Evolutionary conservation across 2,113 vertebrate species (phyloP).

Genomic region (sheep (Ovis aries)): DNA sequence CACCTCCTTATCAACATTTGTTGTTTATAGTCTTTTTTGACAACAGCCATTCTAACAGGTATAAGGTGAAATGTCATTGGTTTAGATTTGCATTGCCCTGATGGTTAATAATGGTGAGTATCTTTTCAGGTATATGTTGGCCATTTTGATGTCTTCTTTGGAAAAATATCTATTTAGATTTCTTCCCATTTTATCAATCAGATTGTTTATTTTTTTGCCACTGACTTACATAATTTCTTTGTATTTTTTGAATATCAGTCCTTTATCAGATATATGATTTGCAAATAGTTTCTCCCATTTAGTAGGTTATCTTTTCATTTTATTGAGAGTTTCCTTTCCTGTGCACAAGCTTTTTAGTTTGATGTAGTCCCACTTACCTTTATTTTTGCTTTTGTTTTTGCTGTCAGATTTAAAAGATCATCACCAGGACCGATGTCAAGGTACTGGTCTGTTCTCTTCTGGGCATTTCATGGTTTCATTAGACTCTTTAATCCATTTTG

Average conservation of each 20-base stretch:
- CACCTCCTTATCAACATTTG: not conserved
- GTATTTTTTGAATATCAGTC: not conserved
- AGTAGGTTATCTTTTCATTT: not conserved
- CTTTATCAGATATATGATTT: not conserved
- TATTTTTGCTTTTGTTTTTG: not conserved
- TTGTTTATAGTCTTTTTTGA: not conserved
- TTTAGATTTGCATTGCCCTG: not conserved
- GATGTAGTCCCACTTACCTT: not conserved
- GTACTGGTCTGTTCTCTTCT: not conserved
- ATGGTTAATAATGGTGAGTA: not conserved
- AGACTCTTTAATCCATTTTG: not conserved
- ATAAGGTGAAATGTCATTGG: not conserved
- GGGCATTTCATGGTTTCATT: not conserved
- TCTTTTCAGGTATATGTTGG: not conserved
- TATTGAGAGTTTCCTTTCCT: not conserved
- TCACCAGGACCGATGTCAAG: not conserved
- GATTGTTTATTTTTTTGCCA: not conserved
- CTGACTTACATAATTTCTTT: not conserved
- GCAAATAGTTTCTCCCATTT: not conserved
- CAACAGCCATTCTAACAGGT: not conserved
- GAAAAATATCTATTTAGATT: not conserved
- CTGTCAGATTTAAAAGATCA: not conserved
- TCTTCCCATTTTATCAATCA: not conserved
- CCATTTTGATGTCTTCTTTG: not conserved
- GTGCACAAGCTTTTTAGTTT: not conserved